Evolutionary conservation across 2,113 vertebrate species (phyloP).

Genomic region (Trematocara nigrifrons): DNA sequence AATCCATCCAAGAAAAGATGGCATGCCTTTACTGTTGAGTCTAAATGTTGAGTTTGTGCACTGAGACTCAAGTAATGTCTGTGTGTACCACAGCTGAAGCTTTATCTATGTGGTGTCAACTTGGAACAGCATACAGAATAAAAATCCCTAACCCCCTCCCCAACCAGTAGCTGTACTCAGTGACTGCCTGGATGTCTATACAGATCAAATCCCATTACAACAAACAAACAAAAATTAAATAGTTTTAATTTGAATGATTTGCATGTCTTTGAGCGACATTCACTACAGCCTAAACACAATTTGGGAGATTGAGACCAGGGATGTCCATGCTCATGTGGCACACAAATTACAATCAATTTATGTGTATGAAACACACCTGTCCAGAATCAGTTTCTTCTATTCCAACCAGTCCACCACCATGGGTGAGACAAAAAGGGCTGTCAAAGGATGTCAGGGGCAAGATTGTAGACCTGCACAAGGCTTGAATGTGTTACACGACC

Average conservation of each 20-base stretch:
- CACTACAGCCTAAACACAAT: not conserved
- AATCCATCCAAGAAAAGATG: not conserved
- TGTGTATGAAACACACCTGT: not conserved
- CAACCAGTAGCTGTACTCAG: not conserved
- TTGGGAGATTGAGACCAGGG: not conserved
- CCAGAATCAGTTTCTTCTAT: not conserved
- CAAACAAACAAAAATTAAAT: not conserved
- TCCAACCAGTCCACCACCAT: not conserved
- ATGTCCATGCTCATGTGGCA: not conserved
- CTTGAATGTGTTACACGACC: not conserved
- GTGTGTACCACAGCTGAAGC: constrained; percentile 38
- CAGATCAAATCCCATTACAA: not conserved
- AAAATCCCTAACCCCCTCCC: not conserved
- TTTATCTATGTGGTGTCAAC: constrained; percentile 24
- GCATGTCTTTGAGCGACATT: not conserved
- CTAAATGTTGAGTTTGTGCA: not conserved
- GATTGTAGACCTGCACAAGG: not conserved
- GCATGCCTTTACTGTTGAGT: not conserved
- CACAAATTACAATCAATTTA: not conserved
- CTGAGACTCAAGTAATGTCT: constrained; percentile 7
- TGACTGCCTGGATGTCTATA: not conserved
- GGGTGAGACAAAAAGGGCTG: not conserved
- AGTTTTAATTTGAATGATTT: not conserved
- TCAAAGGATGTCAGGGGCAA: not conserved
- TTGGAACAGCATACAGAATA: constrained; percentile 9